These are phyloP conservation scores for Hypomesus transpacificus DNA, from an alignment of 2,113 vertebrate genomes.

Conservation along the genomic window DNA sequence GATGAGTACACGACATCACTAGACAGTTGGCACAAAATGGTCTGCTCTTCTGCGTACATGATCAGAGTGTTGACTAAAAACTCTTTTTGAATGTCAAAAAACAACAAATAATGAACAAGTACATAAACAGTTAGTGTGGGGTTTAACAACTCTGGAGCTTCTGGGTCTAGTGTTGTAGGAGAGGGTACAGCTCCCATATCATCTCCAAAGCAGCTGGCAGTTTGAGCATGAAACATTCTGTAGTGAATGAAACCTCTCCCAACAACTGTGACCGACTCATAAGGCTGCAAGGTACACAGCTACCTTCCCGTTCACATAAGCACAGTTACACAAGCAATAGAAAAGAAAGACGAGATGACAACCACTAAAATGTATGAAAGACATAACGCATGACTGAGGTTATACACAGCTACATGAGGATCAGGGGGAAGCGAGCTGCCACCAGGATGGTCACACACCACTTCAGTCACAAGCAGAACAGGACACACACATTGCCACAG, in stretches of 20 bases:
- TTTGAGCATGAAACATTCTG: constrained; percentile 58
- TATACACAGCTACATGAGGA: constrained; percentile 58
- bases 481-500: constrained; percentile 19
- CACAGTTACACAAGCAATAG: constrained; percentile 55
- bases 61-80: constrained; percentile 17
- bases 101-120: constrained; percentile 22
- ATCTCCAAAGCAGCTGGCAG: constrained; percentile 68
- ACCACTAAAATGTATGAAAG: constrained; percentile 48
- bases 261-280: constrained; percentile 44
- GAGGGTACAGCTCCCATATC: constrained; percentile 45
- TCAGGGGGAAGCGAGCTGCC: constrained; percentile 42
- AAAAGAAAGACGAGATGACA: constrained; percentile 34
- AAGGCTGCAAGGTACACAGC: constrained; percentile 65
- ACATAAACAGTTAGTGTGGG: constrained; percentile 65
- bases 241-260: constrained; percentile 46
- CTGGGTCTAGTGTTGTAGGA: constrained; percentile 56
- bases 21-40: constrained; percentile 70
- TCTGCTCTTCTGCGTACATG: constrained; percentile 48
- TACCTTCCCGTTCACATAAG: constrained; percentile 53
- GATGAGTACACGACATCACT: constrained; percentile 59
- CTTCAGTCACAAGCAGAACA: constrained; percentile 40
- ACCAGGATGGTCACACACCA: constrained; percentile 34
- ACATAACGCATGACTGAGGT: constrained; percentile 32
- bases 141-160: constrained; percentile 50
- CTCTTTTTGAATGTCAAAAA: constrained; percentile 37